These are phyloP conservation scores for Rhingia rostrata DNA, from an alignment of 2,888 invertebrate species.

Conservation along the genomic window DNA sequence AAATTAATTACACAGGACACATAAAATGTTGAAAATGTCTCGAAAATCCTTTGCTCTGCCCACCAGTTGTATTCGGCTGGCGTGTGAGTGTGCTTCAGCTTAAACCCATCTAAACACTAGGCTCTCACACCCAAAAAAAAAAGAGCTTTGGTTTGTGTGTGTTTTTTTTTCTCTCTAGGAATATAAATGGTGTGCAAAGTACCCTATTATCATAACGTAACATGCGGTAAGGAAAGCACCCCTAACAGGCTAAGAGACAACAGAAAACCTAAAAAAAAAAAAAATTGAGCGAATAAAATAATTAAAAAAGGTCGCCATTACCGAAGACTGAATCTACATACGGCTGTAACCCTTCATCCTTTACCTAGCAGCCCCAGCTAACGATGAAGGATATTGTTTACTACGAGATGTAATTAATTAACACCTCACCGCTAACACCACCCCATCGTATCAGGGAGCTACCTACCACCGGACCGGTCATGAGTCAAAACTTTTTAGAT, in stretches of 20 bases:
- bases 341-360: slow-evolving; percentile 35
- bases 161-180: slow-evolving; percentile 28
- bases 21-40: slow-evolving; percentile 42
- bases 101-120: slow-evolving; percentile 34
- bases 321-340: slow-evolving; percentile 66
- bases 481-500: slow-evolving; percentile 61
- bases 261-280: slow-evolving; percentile 4
- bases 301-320: slow-evolving; percentile 64
- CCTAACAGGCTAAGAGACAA: slow-evolving; percentile 18
- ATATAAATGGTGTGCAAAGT: slow-evolving; percentile 73
- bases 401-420: slow-evolving; percentile 70
- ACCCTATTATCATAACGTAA: slow-evolving; percentile 71
- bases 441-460: slow-evolving; percentile 3
- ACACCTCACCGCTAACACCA: slow-evolving; percentile 66
- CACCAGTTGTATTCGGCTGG: background rate
- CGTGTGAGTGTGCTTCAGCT: slow-evolving; percentile 13
- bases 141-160: slow-evolving; percentile 25
- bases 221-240: slow-evolving; percentile 62
- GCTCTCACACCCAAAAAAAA: background rate
- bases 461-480: slow-evolving; percentile 7
- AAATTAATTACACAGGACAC: slow-evolving; percentile 71
- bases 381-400: slow-evolving; percentile 51
- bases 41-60: slow-evolving; percentile 49
- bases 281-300: slow-evolving; percentile 55
- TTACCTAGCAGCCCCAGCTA: background rate